Evolutionary conservation across 2,888 invertebrate species (phyloP).

Genomic region (Chloromyia formosa): DNA sequence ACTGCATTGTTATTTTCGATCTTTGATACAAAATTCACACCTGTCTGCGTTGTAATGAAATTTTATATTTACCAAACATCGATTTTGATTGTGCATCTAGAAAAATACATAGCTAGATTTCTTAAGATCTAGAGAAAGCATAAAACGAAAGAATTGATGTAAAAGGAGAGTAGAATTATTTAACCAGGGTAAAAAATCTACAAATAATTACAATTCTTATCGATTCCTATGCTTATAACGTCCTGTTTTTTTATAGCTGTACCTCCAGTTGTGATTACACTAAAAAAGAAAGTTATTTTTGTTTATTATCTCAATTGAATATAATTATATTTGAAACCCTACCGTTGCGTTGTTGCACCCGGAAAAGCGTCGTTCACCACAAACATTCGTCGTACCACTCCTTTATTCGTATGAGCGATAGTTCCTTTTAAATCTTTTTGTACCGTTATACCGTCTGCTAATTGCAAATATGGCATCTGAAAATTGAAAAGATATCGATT

Average conservation of each 20-base stretch:
- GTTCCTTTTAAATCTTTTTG: constrained; percentile 64
- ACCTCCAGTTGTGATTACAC: constrained; percentile 62
- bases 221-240: constrained; percentile 64
- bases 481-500: too few species aligned
- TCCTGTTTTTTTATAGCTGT: constrained; percentile 63
- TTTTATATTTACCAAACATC: too few species aligned
- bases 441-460: constrained; percentile 63
- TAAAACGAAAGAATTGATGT: constrained; percentile 33
- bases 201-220: constrained; percentile 64
- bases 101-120: neutral
- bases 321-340: constrained; percentile 45
- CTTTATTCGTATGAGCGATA: constrained; percentile 60
- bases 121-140: neutral
- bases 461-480: constrained; percentile 64
- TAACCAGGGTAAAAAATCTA: constrained; percentile 12
- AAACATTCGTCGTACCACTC: constrained; percentile 64
- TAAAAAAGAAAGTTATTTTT: constrained; percentile 52
- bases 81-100: neutral
- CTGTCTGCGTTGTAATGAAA: too few species aligned
- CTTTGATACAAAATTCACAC: too few species aligned
- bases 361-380: constrained; percentile 64
- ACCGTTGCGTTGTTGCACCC: constrained; percentile 61
- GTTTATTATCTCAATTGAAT: neutral
- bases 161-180: constrained; percentile 25
- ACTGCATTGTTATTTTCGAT: too few species aligned